Base-by-base conservation (phyloP, 2,888 invertebrate genomes). In the Drosophila mayaguana region DNA sequence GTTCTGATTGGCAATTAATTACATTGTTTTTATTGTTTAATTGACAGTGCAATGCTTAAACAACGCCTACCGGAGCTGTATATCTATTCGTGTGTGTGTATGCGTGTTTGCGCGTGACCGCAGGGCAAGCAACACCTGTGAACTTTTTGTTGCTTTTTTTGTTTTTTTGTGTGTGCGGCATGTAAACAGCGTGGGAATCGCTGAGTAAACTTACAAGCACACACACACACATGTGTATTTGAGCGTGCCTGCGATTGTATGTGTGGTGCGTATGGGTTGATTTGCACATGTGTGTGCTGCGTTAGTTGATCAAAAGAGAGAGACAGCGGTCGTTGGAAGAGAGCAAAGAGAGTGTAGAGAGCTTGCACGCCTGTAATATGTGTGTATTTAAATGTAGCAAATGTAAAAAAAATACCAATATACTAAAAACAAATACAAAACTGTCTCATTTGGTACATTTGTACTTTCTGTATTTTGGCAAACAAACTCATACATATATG, bases 1-100 rank as follows among this genome's bases (percentile, higher is more conserved):
- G 55, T 9, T 22, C 40, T 25, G 56, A 38, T 48, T 60, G 51
- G 2, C 8, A 66, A 48, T 61, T 66, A 61, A 66, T 57, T 63
- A 48, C 20, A 53, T 25, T 68, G 38, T 40, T 65, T 46, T 65
- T 16, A 18, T 34, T 65, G 53, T 38, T 69, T 12, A 18, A 46
- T 51, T 51, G 40, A 12, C 43, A 66, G 38, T 64, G 57, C 28
- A 42, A 32, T 50, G 55, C 36, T 53, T 22, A 62, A 70, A 38
- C 40, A 43, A n/a, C 18, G 60, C 55, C 32, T 51, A 43, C n/a
- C 38, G 3, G 20, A 20, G 45, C n/a, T 32, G 18, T 7, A 18
- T 25, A 4, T 25, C 25, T 28, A 32, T 9, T 32, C 2, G 16
- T 61, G 42, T 56, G 40, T 55, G 43, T 50, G 55, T 25, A 28